Conservation (phyloP, 2,888 invertebrate species). For the Cancer borealis region DNA sequence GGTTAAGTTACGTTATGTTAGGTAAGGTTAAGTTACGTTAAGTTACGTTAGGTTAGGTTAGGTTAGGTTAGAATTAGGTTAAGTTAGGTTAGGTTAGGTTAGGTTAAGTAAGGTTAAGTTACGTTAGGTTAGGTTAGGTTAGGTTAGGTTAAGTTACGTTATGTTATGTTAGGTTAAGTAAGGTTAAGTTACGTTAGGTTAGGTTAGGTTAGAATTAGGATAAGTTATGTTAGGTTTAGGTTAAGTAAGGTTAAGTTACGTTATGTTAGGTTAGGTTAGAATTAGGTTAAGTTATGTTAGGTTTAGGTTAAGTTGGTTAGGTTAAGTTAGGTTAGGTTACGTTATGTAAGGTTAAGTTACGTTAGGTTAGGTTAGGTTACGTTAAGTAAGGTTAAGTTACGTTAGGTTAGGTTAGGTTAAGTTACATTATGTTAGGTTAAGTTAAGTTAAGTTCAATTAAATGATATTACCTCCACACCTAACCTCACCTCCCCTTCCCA, state of each 20-base stretch:
- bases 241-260: too few relatives aligned
- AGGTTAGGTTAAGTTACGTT: too few relatives aligned
- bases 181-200: too few relatives aligned
- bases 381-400: neutral
- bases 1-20: too few relatives aligned
- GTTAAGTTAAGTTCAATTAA: neutral
- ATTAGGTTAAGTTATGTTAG: too few relatives aligned
- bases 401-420: constrained; percentile 4
- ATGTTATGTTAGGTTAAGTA: neutral
- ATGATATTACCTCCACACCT: neutral
- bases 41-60: constrained; percentile 1
- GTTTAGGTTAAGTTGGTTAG: neutral
- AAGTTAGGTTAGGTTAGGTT: constrained; percentile 18
- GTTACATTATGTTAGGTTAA: too few relatives aligned
- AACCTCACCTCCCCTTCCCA: neutral
- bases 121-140: neutral
- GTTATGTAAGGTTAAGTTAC: too few relatives aligned
- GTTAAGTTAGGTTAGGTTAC: neutral
- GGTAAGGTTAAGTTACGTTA: too few relatives aligned
- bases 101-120: neutral
- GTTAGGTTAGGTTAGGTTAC: neutral
- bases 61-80: neutral
- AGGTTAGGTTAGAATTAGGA: too few relatives aligned
- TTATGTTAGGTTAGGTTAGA: neutral
- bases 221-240: too few relatives aligned